Evolutionary conservation across 2,797 vertebrate genomes (phyloP).

Genomic region (Ctenopoma multispine): DNA sequence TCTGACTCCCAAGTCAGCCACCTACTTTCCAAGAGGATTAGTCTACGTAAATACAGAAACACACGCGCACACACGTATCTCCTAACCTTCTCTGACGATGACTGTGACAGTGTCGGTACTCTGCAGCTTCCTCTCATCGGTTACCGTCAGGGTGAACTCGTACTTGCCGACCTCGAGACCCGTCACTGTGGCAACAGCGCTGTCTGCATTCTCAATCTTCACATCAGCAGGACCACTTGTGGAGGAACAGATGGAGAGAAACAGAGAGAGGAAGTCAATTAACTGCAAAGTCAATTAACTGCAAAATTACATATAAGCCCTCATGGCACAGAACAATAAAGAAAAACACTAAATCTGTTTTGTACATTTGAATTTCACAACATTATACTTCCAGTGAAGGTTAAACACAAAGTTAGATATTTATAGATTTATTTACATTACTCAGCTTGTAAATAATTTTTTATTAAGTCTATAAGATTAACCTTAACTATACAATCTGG

Average conservation of each 20-base stretch:
- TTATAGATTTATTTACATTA: not conserved
- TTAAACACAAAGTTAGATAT: not conserved
- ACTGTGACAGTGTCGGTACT: conserved; percentile 91
- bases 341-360: not conserved
- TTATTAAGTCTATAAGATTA: not conserved
- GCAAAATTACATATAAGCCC: not conserved
- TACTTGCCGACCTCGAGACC: conserved; percentile 93
- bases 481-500: no score
- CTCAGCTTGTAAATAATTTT: not conserved
- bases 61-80: conserved; percentile 26
- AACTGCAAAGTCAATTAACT: not conserved
- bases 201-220: conserved; percentile 92
- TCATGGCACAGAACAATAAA: not conserved
- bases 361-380: not conserved
- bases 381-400: not conserved
- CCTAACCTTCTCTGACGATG: conserved; percentile 92
- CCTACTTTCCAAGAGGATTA: not conserved
- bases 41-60: not conserved
- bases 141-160: conserved; percentile 92
- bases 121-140: conserved; percentile 92
- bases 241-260: conserved; percentile 16
- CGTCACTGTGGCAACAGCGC: conserved; percentile 89
- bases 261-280: not conserved
- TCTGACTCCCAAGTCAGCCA: not conserved
- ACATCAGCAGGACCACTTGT: conserved; percentile 92